Evolutionary conservation across 2,888 invertebrate species (phyloP).

Genomic region (Blastobasis adustella): DNA sequence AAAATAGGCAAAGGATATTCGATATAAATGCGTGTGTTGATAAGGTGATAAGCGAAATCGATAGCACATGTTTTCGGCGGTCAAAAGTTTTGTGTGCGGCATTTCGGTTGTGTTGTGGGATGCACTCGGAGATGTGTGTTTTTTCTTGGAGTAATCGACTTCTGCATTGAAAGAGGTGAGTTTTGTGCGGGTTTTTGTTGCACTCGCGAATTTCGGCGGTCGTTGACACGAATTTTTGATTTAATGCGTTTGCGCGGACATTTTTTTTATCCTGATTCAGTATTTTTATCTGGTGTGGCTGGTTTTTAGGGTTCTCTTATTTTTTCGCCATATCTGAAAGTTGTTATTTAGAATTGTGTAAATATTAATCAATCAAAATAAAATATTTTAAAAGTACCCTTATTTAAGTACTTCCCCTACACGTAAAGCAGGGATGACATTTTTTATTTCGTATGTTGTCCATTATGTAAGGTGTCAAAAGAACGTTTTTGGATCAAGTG

Average conservation of each 20-base stretch:
- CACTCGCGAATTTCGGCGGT: conserved; percentile 29
- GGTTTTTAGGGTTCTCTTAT: too few species aligned
- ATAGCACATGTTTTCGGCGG: conserved; percentile 34
- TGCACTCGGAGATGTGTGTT: conserved; percentile 45
- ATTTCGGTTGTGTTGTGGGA: conserved; percentile 42
- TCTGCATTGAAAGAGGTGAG: conserved; percentile 57
- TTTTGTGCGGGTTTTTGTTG: conserved; percentile 24
- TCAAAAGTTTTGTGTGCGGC: conserved; percentile 21
- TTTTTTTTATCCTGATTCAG: too few species aligned
- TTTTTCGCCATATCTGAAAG: too few species aligned
- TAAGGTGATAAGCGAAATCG: conserved; percentile 45
- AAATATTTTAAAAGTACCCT: too few species aligned
- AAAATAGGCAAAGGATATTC: background rate
- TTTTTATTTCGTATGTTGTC: too few species aligned
- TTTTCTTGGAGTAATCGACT: conserved; percentile 45
- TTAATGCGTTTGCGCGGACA: background rate
- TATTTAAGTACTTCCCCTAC: too few species aligned
- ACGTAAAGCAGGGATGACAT: too few species aligned
- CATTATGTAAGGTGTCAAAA: too few species aligned
- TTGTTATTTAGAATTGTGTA: too few species aligned
- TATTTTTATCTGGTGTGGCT: too few species aligned
- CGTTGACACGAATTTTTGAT: conserved; percentile 36
- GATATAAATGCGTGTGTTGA: conserved; percentile 17
- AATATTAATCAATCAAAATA: too few species aligned
- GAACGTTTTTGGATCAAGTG: too few species aligned